A percentile compares a stretch with the other conserved stretches of the same genome.
These are phyloP conservation scores for Balearica regulorum DNA, from an alignment of 2,797 vertebrate species.

Conservation along the genomic window DNA sequence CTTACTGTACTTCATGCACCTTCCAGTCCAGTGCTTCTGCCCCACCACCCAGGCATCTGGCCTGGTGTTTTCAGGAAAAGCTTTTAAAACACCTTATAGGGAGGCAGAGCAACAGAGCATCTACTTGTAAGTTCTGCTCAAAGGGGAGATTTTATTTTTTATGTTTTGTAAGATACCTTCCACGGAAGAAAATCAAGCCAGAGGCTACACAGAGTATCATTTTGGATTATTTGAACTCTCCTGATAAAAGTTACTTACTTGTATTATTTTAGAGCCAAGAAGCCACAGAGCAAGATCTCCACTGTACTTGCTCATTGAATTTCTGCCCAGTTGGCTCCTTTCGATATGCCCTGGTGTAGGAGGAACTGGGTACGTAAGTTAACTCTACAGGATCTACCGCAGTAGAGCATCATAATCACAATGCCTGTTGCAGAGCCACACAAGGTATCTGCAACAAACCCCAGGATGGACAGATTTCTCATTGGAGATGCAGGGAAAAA, in stretches of 20 bases:
- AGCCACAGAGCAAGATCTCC: background rate
- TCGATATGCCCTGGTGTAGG: accelerated
- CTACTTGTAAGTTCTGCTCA: background rate
- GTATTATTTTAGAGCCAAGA: background rate
- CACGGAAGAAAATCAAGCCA: background rate
- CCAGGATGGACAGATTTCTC: background rate
- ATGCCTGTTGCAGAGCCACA: background rate
- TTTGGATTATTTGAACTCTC: background rate
- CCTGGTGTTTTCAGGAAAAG: background rate
- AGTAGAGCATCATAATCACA: background rate
- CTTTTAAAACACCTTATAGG: background rate
- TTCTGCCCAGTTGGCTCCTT: background rate
- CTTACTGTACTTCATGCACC: background rate
- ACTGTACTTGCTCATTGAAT: background rate
- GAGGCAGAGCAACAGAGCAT: background rate
- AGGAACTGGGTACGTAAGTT: background rate
- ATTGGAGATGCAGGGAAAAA: background rate
- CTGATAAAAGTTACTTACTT: background rate
- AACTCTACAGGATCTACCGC: background rate
- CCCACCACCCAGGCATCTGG: background rate
- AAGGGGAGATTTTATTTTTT: background rate
- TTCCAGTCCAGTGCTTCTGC: background rate
- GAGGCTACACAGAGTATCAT: accelerated
- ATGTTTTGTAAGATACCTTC: background rate
- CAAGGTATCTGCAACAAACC: background rate